phyloP scores from a whole-genome alignment of 2,888 invertebrate genomes.

The Lissonota sp. region DNA sequence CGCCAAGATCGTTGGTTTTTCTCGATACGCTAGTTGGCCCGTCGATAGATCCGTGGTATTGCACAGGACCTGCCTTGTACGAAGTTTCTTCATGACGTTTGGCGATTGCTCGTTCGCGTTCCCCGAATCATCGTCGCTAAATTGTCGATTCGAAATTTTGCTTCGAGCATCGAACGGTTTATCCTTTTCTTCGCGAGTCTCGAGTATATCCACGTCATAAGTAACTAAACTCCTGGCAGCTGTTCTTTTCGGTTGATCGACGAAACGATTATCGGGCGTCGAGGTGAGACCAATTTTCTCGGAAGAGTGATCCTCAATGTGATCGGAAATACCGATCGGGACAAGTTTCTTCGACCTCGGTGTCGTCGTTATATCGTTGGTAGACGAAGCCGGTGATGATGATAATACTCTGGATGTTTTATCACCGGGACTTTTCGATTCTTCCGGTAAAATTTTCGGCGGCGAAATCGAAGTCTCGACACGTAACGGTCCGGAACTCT shows the following conservation, averaged over 20 bases:
- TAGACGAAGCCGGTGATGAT: too few species aligned
- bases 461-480: too few species aligned
- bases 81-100: conserved; percentile 55
- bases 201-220: conserved; percentile 22
- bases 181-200: background rate
- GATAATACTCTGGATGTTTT: too few species aligned
- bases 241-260: background rate
- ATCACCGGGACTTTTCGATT: too few species aligned
- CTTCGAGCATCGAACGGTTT: background rate
- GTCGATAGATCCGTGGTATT: conserved; percentile 8
- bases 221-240: conserved; percentile 3
- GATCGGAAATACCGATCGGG: too few species aligned
- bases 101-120: background rate
- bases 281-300: too few species aligned
- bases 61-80: conserved; percentile 59
- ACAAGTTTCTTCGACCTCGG: too few species aligned
- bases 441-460: too few species aligned
- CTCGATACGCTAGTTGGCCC: background rate
- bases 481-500: too few species aligned
- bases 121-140: background rate
- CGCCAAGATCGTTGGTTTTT: background rate
- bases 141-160: background rate
- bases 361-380: too few species aligned
- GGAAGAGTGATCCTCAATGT: too few species aligned
- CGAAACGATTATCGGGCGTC: background rate